Conservation (phyloP, 2,797 vertebrate genomes). For the Vireo griseus region DNA sequence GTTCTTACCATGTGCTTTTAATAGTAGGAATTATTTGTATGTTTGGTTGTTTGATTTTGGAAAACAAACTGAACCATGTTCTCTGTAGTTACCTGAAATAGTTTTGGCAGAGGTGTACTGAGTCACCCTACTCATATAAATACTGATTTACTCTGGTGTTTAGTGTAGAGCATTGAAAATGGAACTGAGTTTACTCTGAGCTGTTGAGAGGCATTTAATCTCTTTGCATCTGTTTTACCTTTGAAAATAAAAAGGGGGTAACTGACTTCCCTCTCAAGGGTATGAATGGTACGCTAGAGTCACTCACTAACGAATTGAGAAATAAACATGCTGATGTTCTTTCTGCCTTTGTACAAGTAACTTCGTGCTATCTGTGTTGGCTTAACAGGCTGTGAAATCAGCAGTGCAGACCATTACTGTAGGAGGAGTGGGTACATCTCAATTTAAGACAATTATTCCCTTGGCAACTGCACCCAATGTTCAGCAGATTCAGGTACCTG, state of each 20-base stretch:
- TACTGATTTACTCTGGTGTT: background rate
- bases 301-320: background rate
- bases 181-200: background rate
- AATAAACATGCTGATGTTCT: background rate
- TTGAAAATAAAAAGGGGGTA: background rate
- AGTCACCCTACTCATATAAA: background rate
- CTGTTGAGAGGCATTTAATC: background rate
- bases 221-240: background rate
- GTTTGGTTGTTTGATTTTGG: background rate
- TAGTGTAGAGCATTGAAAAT: background rate
- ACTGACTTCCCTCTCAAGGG: background rate
- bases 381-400: constrained; percentile 85
- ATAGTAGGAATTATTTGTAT: background rate
- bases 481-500: constrained; percentile 98
- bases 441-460: constrained; percentile 97
- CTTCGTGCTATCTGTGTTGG: constrained; percentile 37
- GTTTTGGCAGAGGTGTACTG: background rate
- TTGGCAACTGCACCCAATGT: constrained; percentile 90
- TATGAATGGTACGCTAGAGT: background rate
- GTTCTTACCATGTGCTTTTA: background rate
- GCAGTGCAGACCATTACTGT: constrained; percentile 90
- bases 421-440: constrained; percentile 84
- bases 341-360: constrained; percentile 13
- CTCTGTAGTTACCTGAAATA: background rate
- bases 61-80: background rate